Base-by-base conservation (phyloP, 2,113 vertebrate species). In the Ceuthmochares aereus region DNA sequence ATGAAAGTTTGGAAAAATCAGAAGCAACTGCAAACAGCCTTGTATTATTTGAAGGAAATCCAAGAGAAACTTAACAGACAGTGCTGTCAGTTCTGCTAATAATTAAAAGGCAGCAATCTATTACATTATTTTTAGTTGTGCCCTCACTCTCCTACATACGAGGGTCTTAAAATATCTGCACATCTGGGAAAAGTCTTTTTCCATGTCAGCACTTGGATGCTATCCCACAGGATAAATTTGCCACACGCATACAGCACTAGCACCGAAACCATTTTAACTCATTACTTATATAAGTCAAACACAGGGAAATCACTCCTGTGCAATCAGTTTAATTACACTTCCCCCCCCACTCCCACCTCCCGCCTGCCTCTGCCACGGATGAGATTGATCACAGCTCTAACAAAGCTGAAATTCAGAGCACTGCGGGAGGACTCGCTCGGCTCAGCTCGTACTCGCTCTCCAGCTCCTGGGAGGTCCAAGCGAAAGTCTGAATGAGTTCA, bases 181-280 rank as follows among this genome's bases (percentile, higher is more conserved):
- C 30, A 20, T 89, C 83, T 95, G 86, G 93, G 88, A 92, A 89
- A 94, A 95, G 89, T 47, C 77, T 87, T 94, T 73, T 91, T 92
- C 89, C 77, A 43, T 94, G 95, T 96, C 94, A 96, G 80, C 90
- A 76, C 85, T 91, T 95, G 94, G 96, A 95, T 49, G 62, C n/a
- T n/a, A 17, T 91, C 89, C 92, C 84, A 62, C 0, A 1, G 85
- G 88, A 94, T 56, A 86, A 84, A 92, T 79, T 27, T 7, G 32
- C 87, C 90, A 93, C 91, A 90, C 15, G 4, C 95, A 92, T 2
- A 40, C 70, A 85, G 58, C 0, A 0, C 62, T n/a, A 40, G 86
- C 3, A 62, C 73, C 10, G 0, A 54, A 92, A 66, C 1, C 25
- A 82, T 85, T 87, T 76, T 19, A 97, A 92, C 90, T 93, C 37